Evolutionary conservation across 1,140 invertebrate species (phyloP), one percentile per base, ranked within the genome.

Genomic region (Hylaeus volcanicus): DNA sequence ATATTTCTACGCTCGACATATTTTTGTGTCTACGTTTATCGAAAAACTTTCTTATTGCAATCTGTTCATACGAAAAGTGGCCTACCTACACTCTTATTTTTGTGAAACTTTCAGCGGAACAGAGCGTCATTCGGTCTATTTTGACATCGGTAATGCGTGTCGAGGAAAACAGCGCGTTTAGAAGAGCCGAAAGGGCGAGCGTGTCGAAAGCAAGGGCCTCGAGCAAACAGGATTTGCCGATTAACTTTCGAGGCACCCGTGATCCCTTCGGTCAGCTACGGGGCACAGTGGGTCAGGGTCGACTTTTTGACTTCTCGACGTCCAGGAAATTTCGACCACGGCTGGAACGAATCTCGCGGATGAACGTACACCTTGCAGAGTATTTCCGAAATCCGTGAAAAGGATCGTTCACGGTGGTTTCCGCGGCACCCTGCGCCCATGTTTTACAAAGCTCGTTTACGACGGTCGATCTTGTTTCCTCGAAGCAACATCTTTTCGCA

Each of bases 211-310:
- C 55, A 12, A n/a, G 5, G 8, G 56, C 37, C 79, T 65, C 66
- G 71, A 85, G 79, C 69, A 83, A 88, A 88, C 77, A 82, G 86
- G 87, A 88, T 90, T 89, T 86, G 79, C 51, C 84, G 88, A 88
- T 89, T 86, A 87, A 79, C 78, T 66, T 78, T 37, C n/a, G 14
- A 79, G 56, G 39, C 45, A 64, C 55, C 26, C 60, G 68, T 43
- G 65, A 71, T 72, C 53, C 60, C 58, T 74, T 58, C 55, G 51
- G 26, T 6, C 48, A 5, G 14, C 37, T 14, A 65, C 39, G 6
- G 6, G 26, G 65, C 41, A n/a, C 58, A 77, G 51, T 71, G n/a
- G 79, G 74, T 81, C 73, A 81, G 74, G 74, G 60, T 39, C 56
- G 64, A 75, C n/a, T 45, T 80, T 80, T 80, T 63, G 73, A 75